Evolutionary conservation across 64 coral and sea anemone genomes (phyloP), one percentile per base, ranked within the genome.

Genomic region (Dendronephthya gigantea): DNA sequence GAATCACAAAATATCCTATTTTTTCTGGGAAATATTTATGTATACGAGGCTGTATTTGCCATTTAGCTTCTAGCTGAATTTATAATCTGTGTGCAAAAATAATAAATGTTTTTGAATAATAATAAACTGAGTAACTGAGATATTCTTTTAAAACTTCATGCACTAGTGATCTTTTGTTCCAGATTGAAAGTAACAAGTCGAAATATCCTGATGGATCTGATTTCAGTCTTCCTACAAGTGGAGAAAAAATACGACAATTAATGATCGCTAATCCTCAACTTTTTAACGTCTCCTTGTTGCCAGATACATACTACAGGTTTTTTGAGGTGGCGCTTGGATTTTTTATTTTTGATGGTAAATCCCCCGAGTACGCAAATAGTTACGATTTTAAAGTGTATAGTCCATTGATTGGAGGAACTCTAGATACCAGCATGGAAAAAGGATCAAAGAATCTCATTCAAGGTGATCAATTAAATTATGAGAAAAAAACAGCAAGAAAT

Each of bases 391-490:
- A 79, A 29, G 22, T 35, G 22, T 79, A 79, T 22, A 33, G 22
- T 3, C 34, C 9, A 35, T 33, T 79, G 14, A 33, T 79, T 9
- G 72, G 32, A 34, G 72, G 72, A 79, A 33, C 15, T 8, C 2
- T 19, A 35, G 72, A 79, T 39, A 90, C 90, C 15, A 50, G 36
- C 39, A 6, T 56, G n/a, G n/a, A n/a, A n/a, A n/a, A n/a, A 45
- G 22, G 11, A 43, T 75, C 82, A 3, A 82, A 86, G 29, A 4
- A 83, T 17, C 83, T 29, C 34, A 87, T 96, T 81, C 93, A 96
- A 96, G 93, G 93, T 96, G 79, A 40, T 1, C 38, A 23, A 13
- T n/a, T n/a, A n/a, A n/a, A n/a, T n/a, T n/a, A n/a, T n/a, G n/a
- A n/a, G n/a, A n/a, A n/a, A n/a, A n/a, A n/a, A n/a, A n/a, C n/a